A percentile compares a stretch with the other conserved stretches of the same genome.
Conservation (phyloP, 1,140 invertebrate genomes). For the Diorhabda sublineata region DNA sequence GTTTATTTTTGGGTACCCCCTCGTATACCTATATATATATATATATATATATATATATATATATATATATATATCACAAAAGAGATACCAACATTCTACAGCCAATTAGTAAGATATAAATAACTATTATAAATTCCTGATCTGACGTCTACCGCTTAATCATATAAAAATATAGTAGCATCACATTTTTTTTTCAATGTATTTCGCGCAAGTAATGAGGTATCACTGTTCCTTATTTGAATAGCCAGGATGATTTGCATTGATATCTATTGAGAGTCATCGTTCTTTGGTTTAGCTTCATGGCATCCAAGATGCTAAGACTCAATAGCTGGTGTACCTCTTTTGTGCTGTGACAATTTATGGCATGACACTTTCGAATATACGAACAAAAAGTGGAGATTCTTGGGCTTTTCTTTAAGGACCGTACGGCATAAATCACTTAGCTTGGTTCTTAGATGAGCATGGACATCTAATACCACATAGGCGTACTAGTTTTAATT, state of each 20-base stretch:
- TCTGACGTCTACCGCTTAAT: neutral
- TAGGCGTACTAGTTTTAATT: neutral
- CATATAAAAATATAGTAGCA: neutral
- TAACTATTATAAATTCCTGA: neutral
- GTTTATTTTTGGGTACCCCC: no score
- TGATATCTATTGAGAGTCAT: constrained; percentile 10
- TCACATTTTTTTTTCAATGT: neutral
- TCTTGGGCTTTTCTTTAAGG: constrained; percentile 44
- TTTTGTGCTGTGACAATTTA: constrained; percentile 40
- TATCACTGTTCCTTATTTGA: constrained; percentile 3
- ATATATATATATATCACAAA: neutral
- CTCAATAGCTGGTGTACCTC: constrained; percentile 34
- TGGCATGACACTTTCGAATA: constrained; percentile 45
- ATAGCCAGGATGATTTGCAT: constrained; percentile 17
- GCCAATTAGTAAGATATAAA: constrained; percentile 1
- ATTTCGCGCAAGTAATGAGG: constrained; percentile 2
- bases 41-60: constrained; percentile 3
- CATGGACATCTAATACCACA: constrained; percentile 9
- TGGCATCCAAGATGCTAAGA: constrained; percentile 15
- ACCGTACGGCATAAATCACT: constrained; percentile 45
- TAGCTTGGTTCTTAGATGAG: constrained; percentile 22
- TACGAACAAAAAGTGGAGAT: constrained; percentile 43
- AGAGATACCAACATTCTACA: neutral
- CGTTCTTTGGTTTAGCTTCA: constrained; percentile 13
- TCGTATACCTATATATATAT: neutral